Percentiles rank a stretch among this genome's conserved stretches.
Evolutionary conservation across 2,113 vertebrate genomes (phyloP).

Genomic region (Acanthochromis polyacanthus): DNA sequence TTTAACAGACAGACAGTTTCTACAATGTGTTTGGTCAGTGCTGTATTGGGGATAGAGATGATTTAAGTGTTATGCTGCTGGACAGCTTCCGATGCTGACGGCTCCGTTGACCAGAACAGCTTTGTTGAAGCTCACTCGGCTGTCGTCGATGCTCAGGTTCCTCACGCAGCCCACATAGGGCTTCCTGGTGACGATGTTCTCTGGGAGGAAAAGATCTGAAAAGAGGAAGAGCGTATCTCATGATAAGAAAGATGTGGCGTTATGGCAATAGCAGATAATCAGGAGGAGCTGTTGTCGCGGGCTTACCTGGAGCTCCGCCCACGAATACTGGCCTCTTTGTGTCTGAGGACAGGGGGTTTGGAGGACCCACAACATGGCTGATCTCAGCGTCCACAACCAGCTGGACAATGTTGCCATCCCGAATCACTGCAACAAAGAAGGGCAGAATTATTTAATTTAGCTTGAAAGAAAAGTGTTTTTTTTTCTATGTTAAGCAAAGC

Average conservation of each 20-base stretch:
- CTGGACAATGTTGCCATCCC: slow-evolving; percentile 90
- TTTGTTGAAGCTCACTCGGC: slow-evolving; percentile 89
- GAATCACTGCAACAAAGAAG: slow-evolving; percentile 86
- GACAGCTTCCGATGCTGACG: slow-evolving; percentile 91
- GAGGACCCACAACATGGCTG: slow-evolving; percentile 89
- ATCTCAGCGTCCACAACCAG: slow-evolving; percentile 95
- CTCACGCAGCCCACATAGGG: slow-evolving; percentile 93
- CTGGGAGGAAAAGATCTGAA: slow-evolving; percentile 87
- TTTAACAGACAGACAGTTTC: background rate
- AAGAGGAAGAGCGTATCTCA: background rate
- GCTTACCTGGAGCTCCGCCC: slow-evolving; percentile 93
- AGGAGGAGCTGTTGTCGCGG: background rate
- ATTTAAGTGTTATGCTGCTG: slow-evolving; percentile 82
- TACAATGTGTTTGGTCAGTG: slow-evolving; percentile 58
- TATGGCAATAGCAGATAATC: background rate
- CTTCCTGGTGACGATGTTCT: slow-evolving; percentile 82
- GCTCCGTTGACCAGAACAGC: slow-evolving; percentile 91
- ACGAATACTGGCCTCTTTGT: slow-evolving; percentile 90
- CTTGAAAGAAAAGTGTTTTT: background rate
- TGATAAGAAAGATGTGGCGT: background rate
- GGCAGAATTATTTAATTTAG: background rate
- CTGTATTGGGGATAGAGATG: slow-evolving; percentile 8
- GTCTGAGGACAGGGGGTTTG: slow-evolving; percentile 82
- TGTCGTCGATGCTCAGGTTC: slow-evolving; percentile 90
- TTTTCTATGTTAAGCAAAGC: background rate